These are phyloP conservation scores for Drosophila borborema DNA, from an alignment of 2,888 invertebrate species.

Conservation along the genomic window DNA sequence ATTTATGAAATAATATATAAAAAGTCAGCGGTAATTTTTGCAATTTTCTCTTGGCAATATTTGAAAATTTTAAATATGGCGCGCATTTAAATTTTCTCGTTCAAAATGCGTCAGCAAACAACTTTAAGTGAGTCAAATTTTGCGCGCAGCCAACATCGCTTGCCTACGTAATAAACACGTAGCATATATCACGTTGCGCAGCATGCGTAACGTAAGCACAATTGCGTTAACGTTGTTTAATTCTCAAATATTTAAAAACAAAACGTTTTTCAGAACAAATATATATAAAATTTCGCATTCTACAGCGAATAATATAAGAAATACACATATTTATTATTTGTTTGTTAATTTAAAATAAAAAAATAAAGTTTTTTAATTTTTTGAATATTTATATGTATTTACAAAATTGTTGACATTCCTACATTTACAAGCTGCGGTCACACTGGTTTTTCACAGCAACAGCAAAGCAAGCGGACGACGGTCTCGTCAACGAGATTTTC, in stretches of 20 bases:
- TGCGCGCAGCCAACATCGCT: constrained; percentile 19
- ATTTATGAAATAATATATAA: neutral
- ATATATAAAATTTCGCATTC: neutral
- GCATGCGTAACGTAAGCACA: constrained; percentile 10
- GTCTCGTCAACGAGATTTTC: constrained; percentile 67
- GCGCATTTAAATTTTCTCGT: neutral
- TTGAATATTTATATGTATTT: neutral
- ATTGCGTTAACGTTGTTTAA: constrained; percentile 13
- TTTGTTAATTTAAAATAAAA: neutral
- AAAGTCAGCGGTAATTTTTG: too few species aligned
- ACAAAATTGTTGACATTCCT: neutral
- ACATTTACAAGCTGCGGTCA: constrained; percentile 27
- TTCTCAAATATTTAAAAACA: neutral
- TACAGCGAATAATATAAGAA: neutral
- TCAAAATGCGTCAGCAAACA: constrained; percentile 11
- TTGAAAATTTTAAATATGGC: neutral
- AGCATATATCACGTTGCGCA: neutral
- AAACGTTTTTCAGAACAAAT: neutral
- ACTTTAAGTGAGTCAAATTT: constrained; percentile 6
- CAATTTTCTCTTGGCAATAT: too few species aligned
- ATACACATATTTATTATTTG: neutral
- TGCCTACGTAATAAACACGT: neutral
- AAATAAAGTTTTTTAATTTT: neutral
- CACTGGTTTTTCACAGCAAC: constrained; percentile 63
- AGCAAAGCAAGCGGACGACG: constrained; percentile 61